Conservation (phyloP, 2,888 invertebrate genomes). For the Mystacides longicornis region DNA sequence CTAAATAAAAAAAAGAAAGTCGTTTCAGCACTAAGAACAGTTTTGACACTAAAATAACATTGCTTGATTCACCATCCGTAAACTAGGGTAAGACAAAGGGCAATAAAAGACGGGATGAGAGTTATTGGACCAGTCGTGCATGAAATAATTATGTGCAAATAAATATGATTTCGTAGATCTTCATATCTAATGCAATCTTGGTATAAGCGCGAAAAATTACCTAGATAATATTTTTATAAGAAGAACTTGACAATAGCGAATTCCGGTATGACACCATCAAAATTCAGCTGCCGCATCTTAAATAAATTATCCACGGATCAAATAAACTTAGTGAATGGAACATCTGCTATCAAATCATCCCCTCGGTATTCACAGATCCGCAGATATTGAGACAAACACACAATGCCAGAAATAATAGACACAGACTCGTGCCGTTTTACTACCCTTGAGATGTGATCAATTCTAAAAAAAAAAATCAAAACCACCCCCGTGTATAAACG, state of each 20-base stretch:
- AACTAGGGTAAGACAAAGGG: too few species aligned
- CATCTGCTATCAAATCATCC: slow-evolving; percentile 6
- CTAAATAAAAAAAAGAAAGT: too few species aligned
- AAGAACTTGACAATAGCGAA: neutral
- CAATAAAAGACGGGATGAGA: too few species aligned
- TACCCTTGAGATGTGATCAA: slow-evolving; percentile 10
- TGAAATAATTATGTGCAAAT: too few species aligned
- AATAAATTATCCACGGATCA: slow-evolving; percentile 3
- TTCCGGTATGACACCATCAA: neutral
- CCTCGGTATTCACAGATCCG: neutral
- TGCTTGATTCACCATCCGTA: too few species aligned
- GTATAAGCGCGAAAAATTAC: too few species aligned
- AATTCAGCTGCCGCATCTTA: neutral
- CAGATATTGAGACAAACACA: neutral
- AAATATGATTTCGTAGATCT: too few species aligned
- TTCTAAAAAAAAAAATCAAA: slow-evolving; percentile 17
- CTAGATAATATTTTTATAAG: too few species aligned
- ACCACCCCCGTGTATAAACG: slow-evolving; percentile 9
- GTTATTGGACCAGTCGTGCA: too few species aligned
- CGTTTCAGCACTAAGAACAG: too few species aligned
- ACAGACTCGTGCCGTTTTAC: slow-evolving; percentile 13
- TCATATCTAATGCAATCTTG: too few species aligned
- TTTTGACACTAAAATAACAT: too few species aligned
- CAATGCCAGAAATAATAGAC: neutral
- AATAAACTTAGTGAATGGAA: neutral